phyloP scores from a whole-genome alignment of 2,888 invertebrate species.

The Emesis furor region DNA sequence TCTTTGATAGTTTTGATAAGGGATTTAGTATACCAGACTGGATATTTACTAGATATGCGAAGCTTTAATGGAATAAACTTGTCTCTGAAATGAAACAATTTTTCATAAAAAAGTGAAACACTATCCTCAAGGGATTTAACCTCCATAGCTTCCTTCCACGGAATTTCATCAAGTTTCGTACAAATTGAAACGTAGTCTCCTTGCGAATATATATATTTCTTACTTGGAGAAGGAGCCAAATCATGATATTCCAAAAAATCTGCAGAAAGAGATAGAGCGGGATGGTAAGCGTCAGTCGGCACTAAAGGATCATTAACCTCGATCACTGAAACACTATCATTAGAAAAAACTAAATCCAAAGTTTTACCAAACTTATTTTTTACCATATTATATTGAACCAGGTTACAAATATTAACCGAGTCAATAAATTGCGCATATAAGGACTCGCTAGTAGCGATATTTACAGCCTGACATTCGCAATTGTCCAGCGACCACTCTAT shows the following conservation, averaged over 20 bases:
- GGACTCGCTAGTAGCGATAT: neutral
- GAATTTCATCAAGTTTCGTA: neutral
- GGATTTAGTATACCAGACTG: too few species aligned
- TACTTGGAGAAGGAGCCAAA: neutral
- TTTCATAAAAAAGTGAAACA: neutral
- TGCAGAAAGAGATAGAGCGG: neutral
- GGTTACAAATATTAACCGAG: neutral
- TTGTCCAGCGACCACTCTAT: neutral
- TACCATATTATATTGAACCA: neutral
- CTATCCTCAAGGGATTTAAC: neutral
- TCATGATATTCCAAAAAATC: neutral
- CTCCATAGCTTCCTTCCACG: neutral
- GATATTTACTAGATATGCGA: neutral
- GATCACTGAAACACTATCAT: neutral
- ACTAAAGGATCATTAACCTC: neutral
- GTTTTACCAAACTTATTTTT: neutral
- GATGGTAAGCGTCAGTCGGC: neutral
- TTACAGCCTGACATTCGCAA: neutral
- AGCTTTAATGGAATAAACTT: too few species aligned
- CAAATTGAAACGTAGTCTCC: neutral
- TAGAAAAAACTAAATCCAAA: neutral
- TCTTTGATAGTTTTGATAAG: too few species aligned
- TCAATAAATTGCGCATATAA: neutral
- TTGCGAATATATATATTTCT: neutral
- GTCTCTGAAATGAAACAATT: too few species aligned